phyloP scores from a whole-genome alignment of 2,113 vertebrate genomes.

The Cacatua alba region DNA sequence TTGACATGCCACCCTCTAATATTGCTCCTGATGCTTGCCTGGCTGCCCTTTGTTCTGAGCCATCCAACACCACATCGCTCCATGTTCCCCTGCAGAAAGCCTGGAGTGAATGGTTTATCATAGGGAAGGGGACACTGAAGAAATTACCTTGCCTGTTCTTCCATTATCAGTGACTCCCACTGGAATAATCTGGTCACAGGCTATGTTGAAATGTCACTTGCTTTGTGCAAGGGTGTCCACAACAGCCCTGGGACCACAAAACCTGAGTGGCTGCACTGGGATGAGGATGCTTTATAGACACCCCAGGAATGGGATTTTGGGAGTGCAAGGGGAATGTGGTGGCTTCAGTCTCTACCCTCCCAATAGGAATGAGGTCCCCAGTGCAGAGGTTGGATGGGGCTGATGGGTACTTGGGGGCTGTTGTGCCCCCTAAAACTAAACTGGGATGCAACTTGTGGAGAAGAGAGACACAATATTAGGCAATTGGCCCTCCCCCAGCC shows the following conservation, averaged over 20 bases:
- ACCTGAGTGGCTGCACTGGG: not conserved
- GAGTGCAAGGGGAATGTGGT: no score
- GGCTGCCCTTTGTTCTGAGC: not conserved
- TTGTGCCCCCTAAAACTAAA: not conserved
- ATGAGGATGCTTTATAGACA: not conserved
- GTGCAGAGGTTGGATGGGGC: not conserved
- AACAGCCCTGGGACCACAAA: not conserved
- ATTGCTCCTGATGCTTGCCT: not conserved
- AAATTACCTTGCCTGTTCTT: not conserved
- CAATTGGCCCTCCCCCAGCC: not conserved
- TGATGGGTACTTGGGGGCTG: no score
- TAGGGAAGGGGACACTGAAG: not conserved
- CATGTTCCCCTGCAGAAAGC: not conserved
- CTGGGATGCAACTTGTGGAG: not conserved
- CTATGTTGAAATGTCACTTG: not conserved
- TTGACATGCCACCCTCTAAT: not conserved
- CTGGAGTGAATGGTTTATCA: not conserved
- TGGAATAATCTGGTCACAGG: not conserved
- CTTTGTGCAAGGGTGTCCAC: not conserved
- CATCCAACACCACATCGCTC: not conserved
- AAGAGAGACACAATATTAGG: not conserved
- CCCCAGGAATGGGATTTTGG: not conserved
- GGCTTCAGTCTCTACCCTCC: rapidly evolving
- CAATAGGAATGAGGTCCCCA: not conserved
- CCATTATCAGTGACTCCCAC: not conserved